Evolutionary conservation across 2,888 invertebrate species (phyloP).

Genomic region (Panopea generosa): DNA sequence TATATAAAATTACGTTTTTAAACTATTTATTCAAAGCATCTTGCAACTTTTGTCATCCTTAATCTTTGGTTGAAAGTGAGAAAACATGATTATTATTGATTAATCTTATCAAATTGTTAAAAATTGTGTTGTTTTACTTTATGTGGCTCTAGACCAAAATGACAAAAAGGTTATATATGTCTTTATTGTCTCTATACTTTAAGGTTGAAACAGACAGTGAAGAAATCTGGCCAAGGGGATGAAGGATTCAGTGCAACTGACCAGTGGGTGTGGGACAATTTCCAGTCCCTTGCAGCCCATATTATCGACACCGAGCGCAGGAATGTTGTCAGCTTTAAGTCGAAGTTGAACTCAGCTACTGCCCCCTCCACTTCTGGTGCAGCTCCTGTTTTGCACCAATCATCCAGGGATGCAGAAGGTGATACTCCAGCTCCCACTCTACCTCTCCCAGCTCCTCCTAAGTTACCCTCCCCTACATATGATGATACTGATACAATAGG

Average conservation of each 20-base stretch:
- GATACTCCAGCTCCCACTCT: constrained; percentile 15
- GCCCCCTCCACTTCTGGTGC: constrained; percentile 9
- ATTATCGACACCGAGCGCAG: constrained; percentile 16
- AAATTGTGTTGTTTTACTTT: not conserved
- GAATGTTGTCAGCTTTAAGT: constrained; percentile 24
- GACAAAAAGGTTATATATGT: not conserved
- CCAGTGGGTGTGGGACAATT: constrained; percentile 36
- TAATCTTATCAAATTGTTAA: too few relatives aligned
- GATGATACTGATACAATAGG: constrained; percentile 4
- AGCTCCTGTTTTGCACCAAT: too few relatives aligned
- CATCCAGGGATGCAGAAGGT: constrained; percentile 29
- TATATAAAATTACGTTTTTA: too few relatives aligned
- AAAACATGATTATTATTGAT: too few relatives aligned
- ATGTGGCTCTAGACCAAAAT: constrained; percentile 2
- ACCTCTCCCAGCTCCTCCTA: not conserved
- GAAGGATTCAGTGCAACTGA: constrained; percentile 26
- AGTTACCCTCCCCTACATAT: not conserved
- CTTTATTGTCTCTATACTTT: constrained; percentile 3
- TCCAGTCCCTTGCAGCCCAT: constrained; percentile 26
- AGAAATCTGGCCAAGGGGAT: constrained; percentile 13
- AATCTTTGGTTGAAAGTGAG: too few relatives aligned
- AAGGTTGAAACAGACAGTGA: constrained; percentile 24
- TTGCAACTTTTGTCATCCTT: too few relatives aligned
- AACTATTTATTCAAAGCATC: too few relatives aligned
- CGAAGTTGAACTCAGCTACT: constrained; percentile 2